Evolutionary conservation across 2,888 invertebrate species (phyloP).

Genomic region (Meiosimyza decipiens): DNA sequence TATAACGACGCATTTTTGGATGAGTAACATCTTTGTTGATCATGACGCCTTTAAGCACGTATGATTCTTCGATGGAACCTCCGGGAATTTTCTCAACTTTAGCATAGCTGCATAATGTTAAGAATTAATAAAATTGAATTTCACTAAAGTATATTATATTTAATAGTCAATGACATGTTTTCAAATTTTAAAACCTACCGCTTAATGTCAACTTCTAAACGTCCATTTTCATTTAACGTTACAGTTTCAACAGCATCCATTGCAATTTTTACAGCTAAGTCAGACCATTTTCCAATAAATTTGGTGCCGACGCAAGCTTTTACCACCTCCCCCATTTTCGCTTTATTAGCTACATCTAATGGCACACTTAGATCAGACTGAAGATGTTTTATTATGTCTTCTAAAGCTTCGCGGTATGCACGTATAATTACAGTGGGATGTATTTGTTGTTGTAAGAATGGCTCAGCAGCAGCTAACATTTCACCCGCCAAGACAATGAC

Average conservation of each 20-base stretch:
- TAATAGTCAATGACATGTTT: background rate
- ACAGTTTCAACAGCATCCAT: slow-evolving; percentile 95
- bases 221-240: slow-evolving; percentile 85
- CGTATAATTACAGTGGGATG: slow-evolving; percentile 98
- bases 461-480: slow-evolving; percentile 91
- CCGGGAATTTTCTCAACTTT: slow-evolving; percentile 96
- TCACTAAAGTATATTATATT: background rate
- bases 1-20: slow-evolving; percentile 93
- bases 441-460: slow-evolving; percentile 91
- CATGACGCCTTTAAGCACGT: slow-evolving; percentile 95
- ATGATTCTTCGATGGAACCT: slow-evolving; percentile 93
- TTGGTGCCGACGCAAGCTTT: slow-evolving; percentile 97
- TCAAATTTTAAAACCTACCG: slow-evolving; percentile 67
- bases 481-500: slow-evolving; percentile 98
- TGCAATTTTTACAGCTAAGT: slow-evolving; percentile 95
- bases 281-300: slow-evolving; percentile 95
- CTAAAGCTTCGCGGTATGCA: slow-evolving; percentile 93
- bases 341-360: slow-evolving; percentile 83
- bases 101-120: slow-evolving; percentile 75
- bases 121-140: slow-evolving; percentile 26
- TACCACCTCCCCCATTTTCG: slow-evolving; percentile 85
- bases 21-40: slow-evolving; percentile 99
- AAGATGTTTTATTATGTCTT: slow-evolving; percentile 87
- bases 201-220: slow-evolving; percentile 97
- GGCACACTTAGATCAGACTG: slow-evolving; percentile 85